Percentiles rank a stretch among this genome's conserved stretches.
These are phyloP conservation scores for Allacma fusca DNA, from an alignment of 2,888 invertebrate genomes.

Conservation along the genomic window DNA sequence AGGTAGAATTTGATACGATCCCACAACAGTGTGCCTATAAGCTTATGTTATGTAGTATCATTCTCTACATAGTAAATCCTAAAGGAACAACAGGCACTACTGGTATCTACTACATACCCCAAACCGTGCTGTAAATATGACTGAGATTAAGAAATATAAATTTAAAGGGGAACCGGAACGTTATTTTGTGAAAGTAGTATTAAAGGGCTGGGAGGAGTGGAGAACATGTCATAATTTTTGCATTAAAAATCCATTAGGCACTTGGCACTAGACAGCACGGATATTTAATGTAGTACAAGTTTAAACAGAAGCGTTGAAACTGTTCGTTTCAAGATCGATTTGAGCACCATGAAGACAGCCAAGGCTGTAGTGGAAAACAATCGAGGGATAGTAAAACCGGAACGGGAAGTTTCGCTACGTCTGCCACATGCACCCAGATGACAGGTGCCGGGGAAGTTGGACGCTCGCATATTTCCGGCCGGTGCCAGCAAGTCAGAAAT, in stretches of 20 bases:
- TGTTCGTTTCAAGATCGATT: conserved; percentile 39
- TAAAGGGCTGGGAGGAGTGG: conserved; percentile 5
- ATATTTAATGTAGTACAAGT: neutral
- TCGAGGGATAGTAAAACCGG: conserved; percentile 47
- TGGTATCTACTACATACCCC: too few relatives aligned
- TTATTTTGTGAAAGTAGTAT: neutral
- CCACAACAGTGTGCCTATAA: too few relatives aligned
- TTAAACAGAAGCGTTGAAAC: neutral
- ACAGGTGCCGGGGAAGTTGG: conserved; percentile 51
- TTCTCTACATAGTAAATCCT: too few relatives aligned
- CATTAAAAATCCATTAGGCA: conserved; percentile 36
- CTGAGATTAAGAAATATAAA: neutral
- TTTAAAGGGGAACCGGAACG: conserved; percentile 4
- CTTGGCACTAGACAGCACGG: neutral
- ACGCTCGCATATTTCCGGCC: conserved; percentile 49
- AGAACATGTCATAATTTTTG: conserved; percentile 37
- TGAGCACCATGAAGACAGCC: conserved; percentile 46
- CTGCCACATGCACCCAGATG: conserved; percentile 52
- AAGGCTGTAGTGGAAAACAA: conserved; percentile 34
- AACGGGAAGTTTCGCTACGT: conserved; percentile 52
- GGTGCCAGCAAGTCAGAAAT: conserved; percentile 45
- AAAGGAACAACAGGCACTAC: too few relatives aligned
- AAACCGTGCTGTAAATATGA: too few relatives aligned
- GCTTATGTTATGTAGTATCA: too few relatives aligned
- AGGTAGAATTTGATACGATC: too few relatives aligned